These are phyloP conservation scores for Metopia argyrocephala DNA, from an alignment of 2,888 invertebrate genomes.

Conservation along the genomic window DNA sequence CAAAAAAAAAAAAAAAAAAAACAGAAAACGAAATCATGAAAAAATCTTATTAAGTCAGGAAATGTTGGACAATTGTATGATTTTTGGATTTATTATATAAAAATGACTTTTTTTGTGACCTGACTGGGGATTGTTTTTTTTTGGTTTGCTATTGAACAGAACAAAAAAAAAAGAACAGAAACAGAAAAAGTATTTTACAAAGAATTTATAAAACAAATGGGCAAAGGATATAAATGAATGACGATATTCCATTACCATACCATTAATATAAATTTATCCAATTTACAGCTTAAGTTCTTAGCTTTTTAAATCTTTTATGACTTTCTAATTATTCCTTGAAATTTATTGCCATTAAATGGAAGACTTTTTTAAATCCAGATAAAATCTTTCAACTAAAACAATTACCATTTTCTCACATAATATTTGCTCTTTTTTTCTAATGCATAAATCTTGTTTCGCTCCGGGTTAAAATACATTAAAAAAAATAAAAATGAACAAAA, in stretches of 20 bases:
- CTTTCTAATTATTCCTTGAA: background rate
- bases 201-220: background rate
- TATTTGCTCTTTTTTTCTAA: constrained; percentile 3
- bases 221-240: background rate
- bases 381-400: background rate
- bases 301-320: background rate
- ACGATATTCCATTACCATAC: too few species aligned
- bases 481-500: background rate
- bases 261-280: background rate
- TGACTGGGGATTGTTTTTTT: background rate
- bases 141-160: background rate
- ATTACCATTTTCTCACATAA: background rate
- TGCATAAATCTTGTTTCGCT: constrained; percentile 32
- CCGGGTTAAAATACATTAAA: background rate
- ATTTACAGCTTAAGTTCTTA: too few species aligned
- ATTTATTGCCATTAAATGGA: too few species aligned
- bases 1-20: background rate
- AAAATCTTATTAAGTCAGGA: background rate
- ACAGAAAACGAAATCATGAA: background rate
- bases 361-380: too few species aligned
- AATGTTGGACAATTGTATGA: background rate
- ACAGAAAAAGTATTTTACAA: background rate
- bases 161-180: background rate
- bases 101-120: background rate
- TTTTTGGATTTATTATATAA: constrained; percentile 13